Evolutionary conservation across 2,113 vertebrate species (phyloP), one percentile per base, ranked within the genome.

Genomic region (Polyodon spathula): DNA sequence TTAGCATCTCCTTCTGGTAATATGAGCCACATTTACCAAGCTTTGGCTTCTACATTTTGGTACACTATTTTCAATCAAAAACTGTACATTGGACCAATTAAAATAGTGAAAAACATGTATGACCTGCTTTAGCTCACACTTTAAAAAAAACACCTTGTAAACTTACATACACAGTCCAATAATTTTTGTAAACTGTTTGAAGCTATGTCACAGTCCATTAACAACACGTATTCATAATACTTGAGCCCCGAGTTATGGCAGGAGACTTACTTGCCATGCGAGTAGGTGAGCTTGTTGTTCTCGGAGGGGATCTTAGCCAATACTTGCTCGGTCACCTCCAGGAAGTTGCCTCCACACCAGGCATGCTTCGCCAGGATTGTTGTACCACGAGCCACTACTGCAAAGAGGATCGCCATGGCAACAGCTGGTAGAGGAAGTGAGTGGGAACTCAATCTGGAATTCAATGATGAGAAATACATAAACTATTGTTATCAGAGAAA

Each of bases 301-400:
- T 99, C 96, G 0, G 95, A 97, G 0, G 96, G 93, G 64, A 96
- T 95, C 72, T 97, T 98, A 2, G 92, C 91, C 73, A 99, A 82
- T 71, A 98, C 94, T 81, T 99, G 96, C 69, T 98, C 94, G 0
- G 94, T 96, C 73, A 99, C 96, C 75, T 99, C 96, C 78, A 99
- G 84, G 76, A 99, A 99, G 83, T 99, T 99, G 6, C 96, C 96
- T 2, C 91, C 90, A 43, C 93, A 99, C 90, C 90, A 96, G 15
- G 96, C 93, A 42, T 98, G 90, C 58, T 97, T 99, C 72, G 96
- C 96, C 61, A 99, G 88, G 76, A 97, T 92, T 64, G 95, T 99
- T 55, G 91, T 94, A 76, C 95, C 95, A 73, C 95, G 88, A 4
- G 95, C 93, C 79, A 97, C 94, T 12, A 98, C 94, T 4, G 93